Base-by-base conservation (phyloP, 2,113 vertebrate species). In the Pipa parva region DNA sequence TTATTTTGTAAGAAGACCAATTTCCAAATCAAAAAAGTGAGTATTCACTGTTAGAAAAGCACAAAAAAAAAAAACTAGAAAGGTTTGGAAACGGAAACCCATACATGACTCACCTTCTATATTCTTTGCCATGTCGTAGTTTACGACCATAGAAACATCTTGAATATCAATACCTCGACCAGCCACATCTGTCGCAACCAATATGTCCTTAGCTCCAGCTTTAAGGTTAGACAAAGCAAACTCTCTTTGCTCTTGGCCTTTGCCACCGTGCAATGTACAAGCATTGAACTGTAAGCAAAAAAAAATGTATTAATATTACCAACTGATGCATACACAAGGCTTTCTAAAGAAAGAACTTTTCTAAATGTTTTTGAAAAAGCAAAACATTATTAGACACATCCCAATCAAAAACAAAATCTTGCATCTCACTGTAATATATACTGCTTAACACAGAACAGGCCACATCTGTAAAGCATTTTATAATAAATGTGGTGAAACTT, bases 41-140 rank as follows among this genome's bases (percentile, higher is more conserved):
- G 50, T 33, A 6, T n/a, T n/a, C n/a, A n/a, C n/a, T n/a, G n/a
- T n/a, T 1, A 21, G 31, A 63, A 4, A 61, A 50, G 42, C n/a
- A n/a, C 29, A 17, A 11, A 39, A 8, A 22, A 51, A 4, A 18
- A 28, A 2, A 25, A 31, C n/a, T 20, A 27, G 4, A 42, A 12
- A 15, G 11, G 22, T 28, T 18, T 27, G 27, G 50, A 28, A 12
- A 11, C 52, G 22, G n/a, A n/a, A 1, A 1, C 26, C 13, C 1
- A 3, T n/a, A n/a, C n/a, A n/a, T n/a, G 0, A 59, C 87, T 81
- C 74, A 97, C 97, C 97, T 84, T 98, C 97, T 13, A 99, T 99
- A 77, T 98, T 98, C 83, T 99, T 98, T 28, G 97, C 97, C 97
- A 99, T 99, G 82, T 99, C 97, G 1, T 99, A 99, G 88, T 99